A percentile compares a stretch with the other conserved stretches of the same genome.
These are phyloP conservation scores for Corythornis cristatus DNA, from an alignment of 2,113 vertebrate species.

Conservation along the genomic window DNA sequence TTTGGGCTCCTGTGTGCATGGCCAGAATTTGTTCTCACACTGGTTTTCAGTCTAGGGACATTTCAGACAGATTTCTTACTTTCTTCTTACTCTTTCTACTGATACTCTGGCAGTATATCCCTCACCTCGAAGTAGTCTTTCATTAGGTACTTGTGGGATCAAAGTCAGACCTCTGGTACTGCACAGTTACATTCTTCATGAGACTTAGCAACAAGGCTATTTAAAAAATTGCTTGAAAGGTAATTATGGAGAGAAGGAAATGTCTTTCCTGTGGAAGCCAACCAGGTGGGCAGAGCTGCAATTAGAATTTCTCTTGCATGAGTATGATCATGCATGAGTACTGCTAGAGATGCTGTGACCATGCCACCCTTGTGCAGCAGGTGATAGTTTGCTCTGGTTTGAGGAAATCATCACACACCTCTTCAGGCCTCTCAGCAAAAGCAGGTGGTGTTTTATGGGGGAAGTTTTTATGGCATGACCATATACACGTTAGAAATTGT, in stretches of 20 bases:
- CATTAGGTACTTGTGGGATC: not conserved
- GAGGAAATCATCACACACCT: not conserved
- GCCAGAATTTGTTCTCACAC: not conserved
- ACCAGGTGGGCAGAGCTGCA: not conserved
- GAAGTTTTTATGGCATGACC: not conserved
- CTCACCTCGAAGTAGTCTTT: not conserved
- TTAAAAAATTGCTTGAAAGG: not conserved
- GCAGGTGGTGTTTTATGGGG: not conserved
- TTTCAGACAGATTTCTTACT: not conserved
- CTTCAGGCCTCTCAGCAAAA: not conserved
- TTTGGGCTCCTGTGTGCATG: not conserved
- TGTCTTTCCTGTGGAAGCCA: not conserved
- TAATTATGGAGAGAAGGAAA: not conserved
- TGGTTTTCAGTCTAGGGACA: not conserved
- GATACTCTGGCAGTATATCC: not conserved
- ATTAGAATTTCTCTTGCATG: not conserved
- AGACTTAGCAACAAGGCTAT: not conserved
- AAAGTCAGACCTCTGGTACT: not conserved
- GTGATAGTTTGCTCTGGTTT: not conserved
- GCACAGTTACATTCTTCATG: not conserved
- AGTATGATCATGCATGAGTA: not conserved
- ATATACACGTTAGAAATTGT: not conserved
- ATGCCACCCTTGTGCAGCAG: not conserved
- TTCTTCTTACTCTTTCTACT: not conserved
- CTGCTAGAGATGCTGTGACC: not conserved